Evolutionary conservation across 2,888 invertebrate genomes (phyloP), one percentile per base, ranked within the genome.

Genomic region (Julus scandinavius): DNA sequence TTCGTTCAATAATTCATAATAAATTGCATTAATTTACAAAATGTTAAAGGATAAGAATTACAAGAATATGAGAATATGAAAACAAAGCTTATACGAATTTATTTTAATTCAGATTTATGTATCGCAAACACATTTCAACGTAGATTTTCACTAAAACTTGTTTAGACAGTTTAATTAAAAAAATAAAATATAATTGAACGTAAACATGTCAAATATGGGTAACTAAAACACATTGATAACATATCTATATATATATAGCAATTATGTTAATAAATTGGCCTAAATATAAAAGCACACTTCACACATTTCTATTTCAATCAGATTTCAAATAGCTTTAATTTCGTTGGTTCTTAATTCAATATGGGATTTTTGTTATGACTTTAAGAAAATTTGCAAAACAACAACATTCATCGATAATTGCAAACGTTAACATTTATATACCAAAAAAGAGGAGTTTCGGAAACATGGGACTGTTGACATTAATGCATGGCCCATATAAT

Each of bases 101-200:
- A 72, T 72, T 72, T 20, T 54, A 72, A 17, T 4, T 1, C 63
- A 72, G 45, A 45, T 45, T 45, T 45, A 45, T 45, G 45, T 17
- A n/a, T n/a, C n/a, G 20, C 20, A 72, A n/a, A 72, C n/a, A 63
- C n/a, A 15, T 17, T 58, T 54, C 0, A 54, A 54, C 54, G 54
- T 11, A 54, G n/a, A n/a, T 58, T 72, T 72, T 20, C 63, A 6
- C 63, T 72, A 20, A 72, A 72, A 72, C 63, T 20, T 7, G 63
- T 20, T 7, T 72, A 20, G 63, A 72, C 63, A 72, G 63, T 72
- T 72, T 72, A 72, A 72, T 72, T 72, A 72, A 72, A 72, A 72
- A 72, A 72, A 72, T 72, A 72, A 72, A 72, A 72, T 72, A 72
- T 72, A 72, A 72, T 72, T 72, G 63, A 72, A 72, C 17, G 29